These are phyloP conservation scores for Porites australiensis DNA, from an alignment of 64 coral and sea anemone species.

Conservation along the genomic window DNA sequence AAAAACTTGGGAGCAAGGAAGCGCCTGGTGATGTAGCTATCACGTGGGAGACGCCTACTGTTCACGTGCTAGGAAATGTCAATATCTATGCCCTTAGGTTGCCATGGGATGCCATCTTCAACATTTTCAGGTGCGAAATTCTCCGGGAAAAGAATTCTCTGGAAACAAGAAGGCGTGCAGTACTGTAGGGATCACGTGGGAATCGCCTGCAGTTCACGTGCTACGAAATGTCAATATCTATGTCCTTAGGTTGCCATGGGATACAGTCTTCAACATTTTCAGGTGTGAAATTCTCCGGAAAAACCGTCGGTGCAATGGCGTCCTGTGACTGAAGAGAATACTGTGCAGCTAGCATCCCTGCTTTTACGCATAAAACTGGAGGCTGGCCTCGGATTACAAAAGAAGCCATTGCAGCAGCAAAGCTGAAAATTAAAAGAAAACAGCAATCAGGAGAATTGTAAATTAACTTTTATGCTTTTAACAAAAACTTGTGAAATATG, in stretches of 20 bases:
- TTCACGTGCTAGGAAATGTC: conserved; percentile 34
- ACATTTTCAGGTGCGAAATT: conserved; percentile 43
- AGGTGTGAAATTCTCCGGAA: conserved; percentile 19
- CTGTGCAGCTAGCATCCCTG: conserved; percentile 81
- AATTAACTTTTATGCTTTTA: too few species aligned
- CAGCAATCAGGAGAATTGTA: too few species aligned
- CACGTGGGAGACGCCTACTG: too few species aligned
- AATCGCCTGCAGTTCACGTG: neutral
- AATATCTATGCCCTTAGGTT: conserved; percentile 12
- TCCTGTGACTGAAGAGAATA: conserved; percentile 79
- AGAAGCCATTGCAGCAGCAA: conserved; percentile 82
- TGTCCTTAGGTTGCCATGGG: conserved; percentile 18
- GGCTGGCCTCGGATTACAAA: conserved; percentile 73
- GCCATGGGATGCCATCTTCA: conserved; percentile 10
- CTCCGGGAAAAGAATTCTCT: neutral
- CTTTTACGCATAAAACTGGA: conserved; percentile 85
- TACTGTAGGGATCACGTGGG: neutral
- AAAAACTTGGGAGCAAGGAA: too few species aligned
- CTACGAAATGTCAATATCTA: conserved; percentile 35
- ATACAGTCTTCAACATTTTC: conserved; percentile 48
- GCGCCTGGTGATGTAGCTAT: too few species aligned
- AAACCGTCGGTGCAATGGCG: conserved; percentile 65
- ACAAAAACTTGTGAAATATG: too few species aligned
- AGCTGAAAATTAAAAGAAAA: conserved; percentile 48
- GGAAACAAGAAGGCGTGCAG: too few species aligned